Conservation (phyloP, 2,888 invertebrate species). For the Frankliniella intonsa region DNA sequence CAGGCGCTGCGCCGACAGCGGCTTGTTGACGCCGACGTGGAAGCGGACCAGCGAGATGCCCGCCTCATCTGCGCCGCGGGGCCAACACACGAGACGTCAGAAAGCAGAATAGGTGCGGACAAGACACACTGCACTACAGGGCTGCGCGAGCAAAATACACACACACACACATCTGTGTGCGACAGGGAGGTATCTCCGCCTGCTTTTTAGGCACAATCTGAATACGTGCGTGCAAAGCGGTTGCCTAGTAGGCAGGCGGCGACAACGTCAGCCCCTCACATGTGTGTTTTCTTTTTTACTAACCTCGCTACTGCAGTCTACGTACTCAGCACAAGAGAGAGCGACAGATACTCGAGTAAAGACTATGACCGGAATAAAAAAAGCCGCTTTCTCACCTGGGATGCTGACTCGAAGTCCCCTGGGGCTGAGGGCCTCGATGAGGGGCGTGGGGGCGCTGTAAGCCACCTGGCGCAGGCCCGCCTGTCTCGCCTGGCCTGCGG, state of each 20-base stretch:
- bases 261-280: too few species aligned
- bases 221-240: too few species aligned
- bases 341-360: too few species aligned
- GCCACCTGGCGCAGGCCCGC: not conserved
- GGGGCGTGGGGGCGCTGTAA: not conserved
- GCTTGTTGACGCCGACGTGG: slow-evolving; percentile 11
- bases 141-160: not conserved
- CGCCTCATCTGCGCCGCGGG: not conserved
- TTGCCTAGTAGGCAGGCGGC: too few species aligned
- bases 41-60: not conserved
- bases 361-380: too few species aligned
- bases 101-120: not conserved
- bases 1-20: slow-evolving; percentile 14
- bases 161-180: not conserved
- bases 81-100: not conserved
- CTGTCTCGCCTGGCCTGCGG: not conserved
- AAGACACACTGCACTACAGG: not conserved
- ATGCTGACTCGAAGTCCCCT: not conserved
- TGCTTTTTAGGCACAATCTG: too few species aligned
- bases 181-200: not conserved
- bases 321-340: too few species aligned
- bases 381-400: not conserved
- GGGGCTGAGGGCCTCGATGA: slow-evolving; percentile 15
- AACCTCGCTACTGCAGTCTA: too few species aligned
- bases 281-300: too few species aligned